Percentiles rank a stretch among this genome's conserved stretches.
Conservation (phyloP, 2,888 invertebrate genomes). For the Stenichneumon culpator region DNA sequence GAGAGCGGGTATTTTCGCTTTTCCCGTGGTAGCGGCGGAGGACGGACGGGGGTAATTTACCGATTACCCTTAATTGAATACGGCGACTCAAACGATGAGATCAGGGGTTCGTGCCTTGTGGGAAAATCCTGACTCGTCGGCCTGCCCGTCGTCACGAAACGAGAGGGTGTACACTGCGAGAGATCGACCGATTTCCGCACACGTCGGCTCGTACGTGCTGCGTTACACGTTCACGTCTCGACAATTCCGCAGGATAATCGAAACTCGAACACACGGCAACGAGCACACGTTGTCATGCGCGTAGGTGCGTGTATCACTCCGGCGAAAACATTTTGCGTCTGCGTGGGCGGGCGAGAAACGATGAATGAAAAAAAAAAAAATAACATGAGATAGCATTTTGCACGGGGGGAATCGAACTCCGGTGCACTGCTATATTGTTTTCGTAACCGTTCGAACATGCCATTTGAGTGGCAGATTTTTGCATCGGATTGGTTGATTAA, state of each 20-base stretch:
- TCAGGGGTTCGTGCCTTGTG: constrained; percentile 71
- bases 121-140: constrained; percentile 62
- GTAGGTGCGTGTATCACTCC: neutral
- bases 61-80: constrained; percentile 84
- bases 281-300: neutral
- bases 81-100: constrained; percentile 77
- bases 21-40: constrained; percentile 56
- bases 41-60: constrained; percentile 78
- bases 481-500: too few species aligned
- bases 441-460: too few species aligned
- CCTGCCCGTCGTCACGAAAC: constrained; percentile 30
- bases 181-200: constrained; percentile 54
- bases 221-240: constrained; percentile 56
- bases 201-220: constrained; percentile 63
- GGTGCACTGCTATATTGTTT: too few species aligned
- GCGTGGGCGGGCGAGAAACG: neutral
- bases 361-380: too few species aligned
- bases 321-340: constrained; percentile 14
- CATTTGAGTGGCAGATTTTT: too few species aligned
- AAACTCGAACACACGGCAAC: constrained; percentile 36
- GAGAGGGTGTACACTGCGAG: neutral
- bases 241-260: constrained; percentile 61
- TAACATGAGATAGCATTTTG: too few species aligned
- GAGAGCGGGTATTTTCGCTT: constrained; percentile 17
- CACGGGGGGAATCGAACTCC: too few species aligned